phyloP scores from a whole-genome alignment of 1,140 invertebrate species.

The Pseudachorutes palmiensis region DNA sequence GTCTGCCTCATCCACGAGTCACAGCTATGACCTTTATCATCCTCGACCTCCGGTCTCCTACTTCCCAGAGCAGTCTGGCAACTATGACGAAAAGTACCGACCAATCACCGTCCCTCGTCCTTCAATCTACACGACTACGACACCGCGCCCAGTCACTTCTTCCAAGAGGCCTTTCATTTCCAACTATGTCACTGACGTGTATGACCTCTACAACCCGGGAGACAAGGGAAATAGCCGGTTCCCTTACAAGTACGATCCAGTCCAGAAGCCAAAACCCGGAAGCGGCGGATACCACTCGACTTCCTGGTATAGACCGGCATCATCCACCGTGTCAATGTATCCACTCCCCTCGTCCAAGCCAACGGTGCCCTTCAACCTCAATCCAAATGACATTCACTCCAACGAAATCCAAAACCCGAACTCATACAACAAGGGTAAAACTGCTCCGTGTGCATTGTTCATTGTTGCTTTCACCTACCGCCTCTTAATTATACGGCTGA shows the following conservation, averaged over 20 bases:
- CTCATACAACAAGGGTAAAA: background rate
- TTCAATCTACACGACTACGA: background rate
- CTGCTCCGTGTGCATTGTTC: background rate
- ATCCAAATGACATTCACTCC: slow-evolving; percentile 4
- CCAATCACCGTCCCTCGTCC: background rate
- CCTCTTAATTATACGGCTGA: background rate
- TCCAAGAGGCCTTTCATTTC: background rate
- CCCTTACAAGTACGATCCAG: background rate
- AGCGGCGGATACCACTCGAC: background rate
- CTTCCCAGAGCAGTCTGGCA: background rate
- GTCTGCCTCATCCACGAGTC: background rate
- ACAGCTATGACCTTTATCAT: slow-evolving; percentile 12
- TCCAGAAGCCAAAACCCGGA: background rate
- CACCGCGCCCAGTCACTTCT: background rate
- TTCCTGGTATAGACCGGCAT: background rate
- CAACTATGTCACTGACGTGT: background rate
- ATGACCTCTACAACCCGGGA: background rate
- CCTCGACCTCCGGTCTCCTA: background rate
- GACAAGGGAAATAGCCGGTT: background rate
- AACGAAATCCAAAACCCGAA: background rate
- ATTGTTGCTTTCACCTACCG: background rate
- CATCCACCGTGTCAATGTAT: no score
- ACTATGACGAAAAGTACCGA: slow-evolving; percentile 10
- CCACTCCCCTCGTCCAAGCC: background rate
- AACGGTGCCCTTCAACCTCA: background rate